Percentiles rank a stretch among this genome's conserved stretches.
Conservation (phyloP, 1,140 invertebrate species). For the Scaptomyza montana region DNA sequence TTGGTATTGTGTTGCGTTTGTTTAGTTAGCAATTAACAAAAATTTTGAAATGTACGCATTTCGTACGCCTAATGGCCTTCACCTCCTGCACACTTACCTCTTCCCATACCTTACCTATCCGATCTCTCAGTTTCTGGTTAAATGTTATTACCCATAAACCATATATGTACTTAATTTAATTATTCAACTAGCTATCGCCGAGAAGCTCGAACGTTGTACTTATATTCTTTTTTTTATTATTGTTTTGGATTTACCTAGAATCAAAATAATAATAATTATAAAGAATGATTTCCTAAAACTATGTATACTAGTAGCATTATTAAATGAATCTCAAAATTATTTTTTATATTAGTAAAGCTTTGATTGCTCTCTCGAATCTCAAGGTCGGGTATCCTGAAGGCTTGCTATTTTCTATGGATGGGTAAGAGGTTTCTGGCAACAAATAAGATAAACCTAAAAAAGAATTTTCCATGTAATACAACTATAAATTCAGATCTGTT, state of each 20-base stretch:
- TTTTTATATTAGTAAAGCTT: too few species aligned
- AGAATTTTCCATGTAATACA: too few species aligned
- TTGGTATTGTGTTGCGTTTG: slow-evolving; percentile 20
- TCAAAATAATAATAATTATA: too few species aligned
- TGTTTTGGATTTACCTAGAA: neutral
- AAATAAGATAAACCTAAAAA: too few species aligned
- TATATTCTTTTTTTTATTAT: slow-evolving; percentile 37
- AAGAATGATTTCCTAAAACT: too few species aligned
- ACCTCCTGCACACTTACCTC: slow-evolving; percentile 18
- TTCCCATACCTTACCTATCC: neutral
- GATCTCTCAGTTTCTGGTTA: slow-evolving; percentile 27
- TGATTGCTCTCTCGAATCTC: too few species aligned
- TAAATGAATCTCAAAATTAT: too few species aligned
- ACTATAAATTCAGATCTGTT: too few species aligned
- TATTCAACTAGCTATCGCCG: slow-evolving; percentile 39
- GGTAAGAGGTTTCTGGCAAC: too few species aligned
- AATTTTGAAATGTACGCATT: slow-evolving; percentile 19
- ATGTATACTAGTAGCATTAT: too few species aligned
- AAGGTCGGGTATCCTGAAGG: too few species aligned
- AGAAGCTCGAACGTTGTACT: slow-evolving; percentile 20
- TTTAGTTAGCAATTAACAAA: slow-evolving; percentile 29
- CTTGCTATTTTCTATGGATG: neutral
- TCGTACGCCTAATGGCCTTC: slow-evolving; percentile 6
- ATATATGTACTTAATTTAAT: slow-evolving; percentile 19
- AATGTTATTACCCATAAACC: slow-evolving; percentile 25